Conservation (phyloP, 1,140 invertebrate species). For the Stenopsyche tienmushanensis region DNA sequence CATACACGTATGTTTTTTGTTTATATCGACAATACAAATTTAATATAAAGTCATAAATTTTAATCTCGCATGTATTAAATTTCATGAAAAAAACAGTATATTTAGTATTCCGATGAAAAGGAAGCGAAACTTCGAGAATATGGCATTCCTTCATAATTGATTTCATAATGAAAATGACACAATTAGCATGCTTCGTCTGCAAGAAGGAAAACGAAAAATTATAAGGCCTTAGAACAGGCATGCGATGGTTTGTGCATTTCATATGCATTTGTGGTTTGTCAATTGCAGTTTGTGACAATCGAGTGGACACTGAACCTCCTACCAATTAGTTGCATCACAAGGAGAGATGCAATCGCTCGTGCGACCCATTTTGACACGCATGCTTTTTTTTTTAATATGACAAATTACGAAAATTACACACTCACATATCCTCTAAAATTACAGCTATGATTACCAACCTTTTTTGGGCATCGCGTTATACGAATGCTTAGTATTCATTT, state of each 20-base stretch:
- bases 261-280: neutral
- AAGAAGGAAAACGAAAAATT: neutral
- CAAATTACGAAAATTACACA: neutral
- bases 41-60: too few relatives aligned
- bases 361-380: neutral
- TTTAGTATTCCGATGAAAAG: too few relatives aligned
- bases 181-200: neutral
- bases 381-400: neutral
- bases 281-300: neutral
- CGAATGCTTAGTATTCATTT: too few relatives aligned
- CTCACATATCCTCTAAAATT: neutral
- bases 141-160: too few relatives aligned
- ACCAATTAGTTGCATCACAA: conserved; percentile 8
- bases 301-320: conserved; percentile 9
- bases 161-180: too few relatives aligned
- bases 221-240: neutral
- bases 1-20: neutral
- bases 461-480: too few relatives aligned
- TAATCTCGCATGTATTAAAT: too few relatives aligned
- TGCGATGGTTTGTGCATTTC: neutral
- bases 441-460: too few relatives aligned
- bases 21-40: too few relatives aligned
- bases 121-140: too few relatives aligned
- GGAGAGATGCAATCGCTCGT: conserved; percentile 3
- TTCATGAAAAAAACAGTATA: too few relatives aligned